phyloP scores from a whole-genome alignment of 2,888 invertebrate species.

The Cephus sareptanus region DNA sequence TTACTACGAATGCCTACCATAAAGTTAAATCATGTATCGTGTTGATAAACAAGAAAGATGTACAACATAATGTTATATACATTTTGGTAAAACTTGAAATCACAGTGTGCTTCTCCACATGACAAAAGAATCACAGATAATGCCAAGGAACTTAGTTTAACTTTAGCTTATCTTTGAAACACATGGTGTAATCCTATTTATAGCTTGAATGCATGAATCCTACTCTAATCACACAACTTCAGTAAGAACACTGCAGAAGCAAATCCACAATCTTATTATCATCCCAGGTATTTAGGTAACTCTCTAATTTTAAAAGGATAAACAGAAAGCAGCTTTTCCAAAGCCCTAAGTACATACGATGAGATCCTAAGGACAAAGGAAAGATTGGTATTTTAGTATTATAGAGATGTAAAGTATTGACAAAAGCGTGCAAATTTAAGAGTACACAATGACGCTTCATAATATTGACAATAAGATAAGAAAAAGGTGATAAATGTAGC shows the following conservation, averaged over 20 bases:
- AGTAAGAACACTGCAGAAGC: neutral
- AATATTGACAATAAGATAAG: neutral
- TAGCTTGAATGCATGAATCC: slow-evolving; percentile 20
- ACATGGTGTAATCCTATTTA: slow-evolving; percentile 26
- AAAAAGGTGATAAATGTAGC: neutral
- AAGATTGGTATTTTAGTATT: neutral
- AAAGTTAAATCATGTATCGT: too few species aligned
- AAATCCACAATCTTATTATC: neutral
- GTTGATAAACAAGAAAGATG: neutral
- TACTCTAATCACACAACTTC: slow-evolving; percentile 4
- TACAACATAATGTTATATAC: neutral
- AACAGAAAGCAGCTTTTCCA: neutral
- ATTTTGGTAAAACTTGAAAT: neutral
- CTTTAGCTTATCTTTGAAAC: slow-evolving; percentile 36
- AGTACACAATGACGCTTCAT: neutral
- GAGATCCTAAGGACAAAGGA: neutral
- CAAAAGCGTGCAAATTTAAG: neutral
- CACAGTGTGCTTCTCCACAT: neutral
- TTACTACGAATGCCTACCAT: too few species aligned
- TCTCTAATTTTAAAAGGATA: neutral
- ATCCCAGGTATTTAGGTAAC: neutral
- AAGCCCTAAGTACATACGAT: neutral
- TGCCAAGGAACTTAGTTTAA: neutral
- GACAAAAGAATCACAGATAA: neutral
- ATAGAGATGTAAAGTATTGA: neutral